These are phyloP conservation scores for Drosophila nr. medialis DNA, from an alignment of 2,888 invertebrate species.

Conservation along the genomic window DNA sequence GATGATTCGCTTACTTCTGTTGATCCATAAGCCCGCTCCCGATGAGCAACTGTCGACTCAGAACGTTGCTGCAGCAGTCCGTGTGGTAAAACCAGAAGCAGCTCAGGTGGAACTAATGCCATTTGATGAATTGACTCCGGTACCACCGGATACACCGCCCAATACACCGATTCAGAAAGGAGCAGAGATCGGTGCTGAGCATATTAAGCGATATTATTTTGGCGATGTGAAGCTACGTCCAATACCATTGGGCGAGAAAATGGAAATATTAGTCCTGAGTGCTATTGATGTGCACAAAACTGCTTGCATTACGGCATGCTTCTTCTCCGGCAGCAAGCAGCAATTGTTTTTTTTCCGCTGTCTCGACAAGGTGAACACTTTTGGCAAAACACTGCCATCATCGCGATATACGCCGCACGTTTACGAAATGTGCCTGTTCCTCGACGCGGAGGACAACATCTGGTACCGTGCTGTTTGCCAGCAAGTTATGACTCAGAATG, in stretches of 20 bases:
- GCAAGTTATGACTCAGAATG: constrained; percentile 5
- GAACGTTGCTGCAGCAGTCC: neutral
- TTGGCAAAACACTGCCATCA: constrained; percentile 8
- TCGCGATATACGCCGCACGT: constrained; percentile 45
- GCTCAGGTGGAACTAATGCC: neutral
- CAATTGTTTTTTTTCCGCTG: too few relatives aligned
- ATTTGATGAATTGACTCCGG: neutral
- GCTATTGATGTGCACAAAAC: constrained; percentile 8
- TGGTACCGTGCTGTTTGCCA: constrained; percentile 67
- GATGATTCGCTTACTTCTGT: constrained; percentile 34
- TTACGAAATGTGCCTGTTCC: constrained; percentile 54
- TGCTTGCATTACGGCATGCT: constrained; percentile 49
- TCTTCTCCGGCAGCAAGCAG: too few relatives aligned
- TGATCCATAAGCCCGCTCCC: constrained; percentile 33
- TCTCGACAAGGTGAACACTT: neutral
- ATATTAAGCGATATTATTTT: constrained; percentile 36
- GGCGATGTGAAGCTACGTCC: constrained; percentile 25
- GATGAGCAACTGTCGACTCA: neutral
- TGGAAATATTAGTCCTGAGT: constrained; percentile 30
- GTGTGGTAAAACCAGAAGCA: neutral
- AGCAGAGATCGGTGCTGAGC: neutral
- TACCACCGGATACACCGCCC: too few relatives aligned
- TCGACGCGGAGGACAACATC: constrained; percentile 46
- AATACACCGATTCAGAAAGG: neutral
- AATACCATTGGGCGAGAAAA: constrained; percentile 29